These are phyloP conservation scores for Andrena cerasifolii DNA, from an alignment of 1,140 invertebrate species.

Conservation along the genomic window DNA sequence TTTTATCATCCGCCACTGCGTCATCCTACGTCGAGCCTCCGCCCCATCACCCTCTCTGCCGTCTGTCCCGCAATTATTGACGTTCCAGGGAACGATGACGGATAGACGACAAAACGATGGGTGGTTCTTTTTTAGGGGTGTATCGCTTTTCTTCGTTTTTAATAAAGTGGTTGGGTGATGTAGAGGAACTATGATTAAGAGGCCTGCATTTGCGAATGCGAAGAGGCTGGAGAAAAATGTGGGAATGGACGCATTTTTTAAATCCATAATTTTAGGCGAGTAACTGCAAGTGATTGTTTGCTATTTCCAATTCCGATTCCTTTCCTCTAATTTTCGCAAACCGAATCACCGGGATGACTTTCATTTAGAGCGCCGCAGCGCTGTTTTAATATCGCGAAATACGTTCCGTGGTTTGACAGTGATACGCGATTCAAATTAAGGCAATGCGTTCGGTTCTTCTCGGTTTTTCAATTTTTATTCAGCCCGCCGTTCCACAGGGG, in stretches of 20 bases:
- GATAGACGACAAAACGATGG: conserved; percentile 21
- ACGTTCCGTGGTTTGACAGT: neutral
- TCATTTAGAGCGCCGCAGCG: neutral
- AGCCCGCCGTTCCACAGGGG: conserved; percentile 1
- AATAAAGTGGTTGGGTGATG: too few relatives aligned
- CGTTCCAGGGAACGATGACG: neutral
- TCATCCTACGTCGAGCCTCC: neutral
- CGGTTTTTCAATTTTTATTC: conserved; percentile 42
- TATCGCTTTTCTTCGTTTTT: conserved; percentile 11
- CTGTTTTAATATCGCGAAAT: neutral
- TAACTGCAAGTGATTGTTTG: too few relatives aligned
- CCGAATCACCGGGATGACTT: neutral
- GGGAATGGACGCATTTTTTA: too few relatives aligned
- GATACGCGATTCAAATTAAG: conserved; percentile 6
- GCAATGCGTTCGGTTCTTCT: conserved; percentile 9
- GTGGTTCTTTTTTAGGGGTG: neutral
- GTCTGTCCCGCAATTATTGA: conserved; percentile 23
- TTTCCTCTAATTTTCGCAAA: too few relatives aligned
- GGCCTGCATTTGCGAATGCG: too few relatives aligned
- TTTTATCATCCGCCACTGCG: conserved; percentile 29
- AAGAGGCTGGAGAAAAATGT: too few relatives aligned
- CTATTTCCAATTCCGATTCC: too few relatives aligned
- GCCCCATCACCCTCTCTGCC: neutral
- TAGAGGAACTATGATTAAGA: too few relatives aligned
- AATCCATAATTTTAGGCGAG: too few relatives aligned